These are phyloP conservation scores for Danio jaintianensis DNA, from an alignment of 2,797 vertebrate species.

Conservation along the genomic window DNA sequence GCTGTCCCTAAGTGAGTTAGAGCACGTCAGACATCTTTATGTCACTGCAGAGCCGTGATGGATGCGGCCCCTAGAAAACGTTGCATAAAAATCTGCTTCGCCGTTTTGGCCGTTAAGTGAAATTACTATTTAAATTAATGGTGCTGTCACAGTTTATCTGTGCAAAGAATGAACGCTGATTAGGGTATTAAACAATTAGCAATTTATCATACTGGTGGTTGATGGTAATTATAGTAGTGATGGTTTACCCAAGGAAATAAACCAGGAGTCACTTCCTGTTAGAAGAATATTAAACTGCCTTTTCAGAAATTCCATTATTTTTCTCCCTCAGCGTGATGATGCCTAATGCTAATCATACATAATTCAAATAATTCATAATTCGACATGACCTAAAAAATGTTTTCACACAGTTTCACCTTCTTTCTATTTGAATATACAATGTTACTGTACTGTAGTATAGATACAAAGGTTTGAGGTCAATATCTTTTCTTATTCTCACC, in stretches of 20 bases:
- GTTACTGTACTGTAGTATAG: not conserved
- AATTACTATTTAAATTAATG: slow-evolving; percentile 98
- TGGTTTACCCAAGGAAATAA: slow-evolving; percentile 93
- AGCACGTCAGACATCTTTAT: slow-evolving; percentile 99
- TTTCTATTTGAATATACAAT: not conserved
- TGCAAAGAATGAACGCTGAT: slow-evolving; percentile 96
- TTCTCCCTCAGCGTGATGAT: too few species aligned
- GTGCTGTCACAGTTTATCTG: slow-evolving; percentile 94
- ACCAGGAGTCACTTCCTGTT: slow-evolving; percentile 92
- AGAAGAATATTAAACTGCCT: slow-evolving; percentile 46
- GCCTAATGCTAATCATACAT: not conserved
- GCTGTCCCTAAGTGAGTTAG: slow-evolving; percentile 99
- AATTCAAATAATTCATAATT: not conserved
- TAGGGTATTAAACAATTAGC: slow-evolving; percentile 99
- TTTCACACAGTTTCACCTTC: not conserved
- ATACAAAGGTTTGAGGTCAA: not conserved
- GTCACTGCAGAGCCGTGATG: slow-evolving; percentile 94
- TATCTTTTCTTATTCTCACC: not conserved
- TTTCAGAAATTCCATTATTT: slow-evolving; percentile 17
- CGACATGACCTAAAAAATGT: not conserved
- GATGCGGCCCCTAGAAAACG: slow-evolving; percentile 94
- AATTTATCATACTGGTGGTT: slow-evolving; percentile 98
- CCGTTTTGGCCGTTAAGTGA: slow-evolving; percentile 96
- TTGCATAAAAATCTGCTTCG: slow-evolving; percentile 91
- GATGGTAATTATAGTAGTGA: slow-evolving; percentile 96